Evolutionary conservation across 2,888 invertebrate species (phyloP).

Genomic region (Metallyticus violacea): DNA sequence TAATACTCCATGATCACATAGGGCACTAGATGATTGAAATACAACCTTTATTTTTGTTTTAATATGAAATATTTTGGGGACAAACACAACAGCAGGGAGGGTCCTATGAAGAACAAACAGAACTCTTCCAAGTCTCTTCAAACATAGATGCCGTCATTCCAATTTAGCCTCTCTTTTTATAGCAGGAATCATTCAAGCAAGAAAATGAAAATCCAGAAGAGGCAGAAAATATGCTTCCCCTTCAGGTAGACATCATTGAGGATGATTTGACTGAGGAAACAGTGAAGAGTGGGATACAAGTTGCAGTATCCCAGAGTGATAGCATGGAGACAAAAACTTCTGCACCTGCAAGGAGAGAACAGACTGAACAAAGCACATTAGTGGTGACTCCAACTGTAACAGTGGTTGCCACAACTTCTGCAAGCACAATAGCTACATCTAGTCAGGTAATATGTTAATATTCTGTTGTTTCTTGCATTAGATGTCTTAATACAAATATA

Average conservation of each 20-base stretch:
- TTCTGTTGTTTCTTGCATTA: too few species aligned
- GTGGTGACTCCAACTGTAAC: neutral
- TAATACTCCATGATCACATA: too few species aligned
- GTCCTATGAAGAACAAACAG: too few species aligned
- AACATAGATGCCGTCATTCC: neutral
- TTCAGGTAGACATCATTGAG: neutral
- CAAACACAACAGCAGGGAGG: too few species aligned
- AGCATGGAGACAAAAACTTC: neutral
- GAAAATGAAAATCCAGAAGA: neutral
- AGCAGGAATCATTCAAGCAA: neutral
- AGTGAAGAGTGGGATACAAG: neutral
- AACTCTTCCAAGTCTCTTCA: too few species aligned
- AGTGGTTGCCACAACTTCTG: neutral
- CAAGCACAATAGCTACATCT: neutral
- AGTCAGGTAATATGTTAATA: constrained; percentile 16
- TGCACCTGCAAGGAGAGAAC: neutral
- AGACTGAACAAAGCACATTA: neutral
- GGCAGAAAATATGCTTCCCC: neutral
- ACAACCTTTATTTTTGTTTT: too few species aligned
- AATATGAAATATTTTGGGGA: too few species aligned
- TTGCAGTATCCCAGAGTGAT: neutral
- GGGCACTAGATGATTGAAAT: too few species aligned
- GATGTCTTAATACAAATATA: too few species aligned
- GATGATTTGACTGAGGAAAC: neutral
- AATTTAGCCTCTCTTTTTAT: neutral